A percentile compares a stretch with the other conserved stretches of the same genome.
phyloP scores from a whole-genome alignment of 2,113 vertebrate genomes.

The Ammodytes dubius region DNA sequence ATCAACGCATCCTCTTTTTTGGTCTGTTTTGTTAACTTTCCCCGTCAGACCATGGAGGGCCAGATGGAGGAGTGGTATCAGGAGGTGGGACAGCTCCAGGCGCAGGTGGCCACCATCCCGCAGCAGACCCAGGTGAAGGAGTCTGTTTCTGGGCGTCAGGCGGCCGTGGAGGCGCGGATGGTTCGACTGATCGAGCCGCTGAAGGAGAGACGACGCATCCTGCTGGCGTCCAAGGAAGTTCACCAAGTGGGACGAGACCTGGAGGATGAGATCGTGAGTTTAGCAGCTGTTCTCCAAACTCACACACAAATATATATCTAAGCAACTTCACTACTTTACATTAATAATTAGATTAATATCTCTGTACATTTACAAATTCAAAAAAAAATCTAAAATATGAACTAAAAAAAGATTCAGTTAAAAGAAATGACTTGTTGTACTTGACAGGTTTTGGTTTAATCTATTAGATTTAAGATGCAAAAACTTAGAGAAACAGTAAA shows the following conservation, averaged over 20 bases:
- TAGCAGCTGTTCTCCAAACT: not conserved
- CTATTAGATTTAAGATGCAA: not conserved
- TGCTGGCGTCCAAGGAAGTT: constrained; percentile 94
- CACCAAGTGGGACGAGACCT: constrained; percentile 93
- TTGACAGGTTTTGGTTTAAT: not conserved
- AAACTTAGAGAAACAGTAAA: not conserved
- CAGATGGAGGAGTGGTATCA: constrained; percentile 94
- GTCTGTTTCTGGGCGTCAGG: constrained; percentile 85
- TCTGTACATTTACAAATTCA: no score
- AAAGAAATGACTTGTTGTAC: not conserved
- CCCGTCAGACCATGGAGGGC: constrained; percentile 89
- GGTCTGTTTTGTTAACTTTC: constrained; percentile 15
- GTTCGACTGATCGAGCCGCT: constrained; percentile 93
- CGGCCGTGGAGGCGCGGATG: constrained; percentile 88
- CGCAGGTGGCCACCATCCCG: constrained; percentile 87
- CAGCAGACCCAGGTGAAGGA: constrained; percentile 85
- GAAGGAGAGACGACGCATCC: constrained; percentile 90
- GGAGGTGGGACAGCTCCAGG: constrained; percentile 91
- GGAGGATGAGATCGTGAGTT: constrained; percentile 93
- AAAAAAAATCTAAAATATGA: no score
- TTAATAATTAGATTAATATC: not conserved
- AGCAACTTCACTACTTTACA: not conserved
- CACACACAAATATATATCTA: not conserved
- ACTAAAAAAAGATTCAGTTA: no score
- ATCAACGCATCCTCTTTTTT: constrained; percentile 5